phyloP scores from a whole-genome alignment of 2,797 vertebrate genomes.

The Erpetoichthys calabaricus region DNA sequence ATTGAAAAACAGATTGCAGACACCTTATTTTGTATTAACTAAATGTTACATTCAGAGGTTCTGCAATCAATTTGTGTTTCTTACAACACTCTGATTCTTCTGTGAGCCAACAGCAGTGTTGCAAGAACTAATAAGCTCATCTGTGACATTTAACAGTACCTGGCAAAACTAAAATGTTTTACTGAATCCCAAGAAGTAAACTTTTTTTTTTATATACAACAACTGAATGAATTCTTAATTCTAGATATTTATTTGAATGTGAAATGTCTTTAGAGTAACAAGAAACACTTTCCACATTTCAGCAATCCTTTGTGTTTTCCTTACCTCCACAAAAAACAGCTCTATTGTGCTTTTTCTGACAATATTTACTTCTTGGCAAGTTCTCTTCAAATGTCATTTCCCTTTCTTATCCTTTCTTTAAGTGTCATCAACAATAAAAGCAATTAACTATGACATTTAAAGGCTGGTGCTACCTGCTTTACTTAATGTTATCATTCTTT shows the following conservation, averaged over 20 bases:
- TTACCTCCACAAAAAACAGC: slow-evolving; percentile 48
- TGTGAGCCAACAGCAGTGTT: not conserved
- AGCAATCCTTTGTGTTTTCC: slow-evolving; percentile 49
- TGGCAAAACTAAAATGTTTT: not conserved
- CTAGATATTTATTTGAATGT: too few species aligned
- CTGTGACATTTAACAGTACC: not conserved
- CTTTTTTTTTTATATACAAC: not conserved
- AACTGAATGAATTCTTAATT: too few species aligned
- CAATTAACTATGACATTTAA: slow-evolving; percentile 51
- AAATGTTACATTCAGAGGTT: too few species aligned
- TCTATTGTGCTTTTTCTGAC: slow-evolving; percentile 49
- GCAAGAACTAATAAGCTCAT: not conserved
- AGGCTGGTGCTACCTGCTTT: slow-evolving; percentile 60
- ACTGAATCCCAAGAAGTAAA: not conserved
- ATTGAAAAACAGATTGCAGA: too few species aligned
- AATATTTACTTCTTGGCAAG: slow-evolving; percentile 45
- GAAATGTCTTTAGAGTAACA: too few species aligned
- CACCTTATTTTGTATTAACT: too few species aligned
- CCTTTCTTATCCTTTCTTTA: slow-evolving; percentile 42
- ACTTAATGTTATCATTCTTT: slow-evolving; percentile 21
- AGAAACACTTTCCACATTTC: slow-evolving; percentile 30
- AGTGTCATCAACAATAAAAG: slow-evolving; percentile 48
- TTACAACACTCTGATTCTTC: too few species aligned
- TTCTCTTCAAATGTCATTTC: slow-evolving; percentile 39
- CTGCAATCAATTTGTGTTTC: too few species aligned